Percentiles rank a stretch among this genome's conserved stretches.
Evolutionary conservation across 1,140 invertebrate species (phyloP).

Genomic region (Thereuonema tuberculata): DNA sequence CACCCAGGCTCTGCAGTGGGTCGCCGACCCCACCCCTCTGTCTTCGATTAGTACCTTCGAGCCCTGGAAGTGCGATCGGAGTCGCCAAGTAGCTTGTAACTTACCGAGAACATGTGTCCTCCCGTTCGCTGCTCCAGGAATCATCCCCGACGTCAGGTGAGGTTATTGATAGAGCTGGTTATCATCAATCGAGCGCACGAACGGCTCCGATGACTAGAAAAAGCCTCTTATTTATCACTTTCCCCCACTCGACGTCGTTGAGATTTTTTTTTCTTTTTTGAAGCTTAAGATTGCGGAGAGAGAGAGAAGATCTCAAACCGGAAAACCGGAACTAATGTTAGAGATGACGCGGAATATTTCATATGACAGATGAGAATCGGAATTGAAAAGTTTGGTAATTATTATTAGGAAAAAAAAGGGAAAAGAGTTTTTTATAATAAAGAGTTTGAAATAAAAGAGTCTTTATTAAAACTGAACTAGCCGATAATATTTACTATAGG

Average conservation of each 20-base stretch:
- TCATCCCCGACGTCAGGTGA: conserved; percentile 11
- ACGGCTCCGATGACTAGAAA: too few species aligned
- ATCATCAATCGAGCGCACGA: too few species aligned
- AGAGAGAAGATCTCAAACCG: neutral
- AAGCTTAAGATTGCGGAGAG: neutral
- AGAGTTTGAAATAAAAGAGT: too few species aligned
- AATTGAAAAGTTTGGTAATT: too few species aligned
- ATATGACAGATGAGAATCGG: too few species aligned
- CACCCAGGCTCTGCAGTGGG: conserved; percentile 80
- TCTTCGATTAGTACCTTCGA: conserved; percentile 56
- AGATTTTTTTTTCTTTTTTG: neutral
- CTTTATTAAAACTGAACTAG: too few species aligned
- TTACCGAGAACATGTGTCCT: conserved; percentile 57
- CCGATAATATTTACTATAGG: too few species aligned
- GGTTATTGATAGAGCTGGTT: too few species aligned
- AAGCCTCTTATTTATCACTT: neutral
- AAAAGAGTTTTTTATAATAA: too few species aligned
- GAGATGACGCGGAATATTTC: neutral
- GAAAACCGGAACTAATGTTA: neutral
- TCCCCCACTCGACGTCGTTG: neutral
- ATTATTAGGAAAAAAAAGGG: too few species aligned
- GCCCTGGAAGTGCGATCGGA: conserved; percentile 62
- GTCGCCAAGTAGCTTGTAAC: conserved; percentile 58
- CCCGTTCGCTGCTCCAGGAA: conserved; percentile 1
- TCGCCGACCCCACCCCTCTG: conserved; percentile 64